Percentiles rank a stretch among this genome's conserved stretches.
phyloP scores from a whole-genome alignment of 2,888 invertebrate genomes.

The Aphelenchoides bicaudatus region DNA sequence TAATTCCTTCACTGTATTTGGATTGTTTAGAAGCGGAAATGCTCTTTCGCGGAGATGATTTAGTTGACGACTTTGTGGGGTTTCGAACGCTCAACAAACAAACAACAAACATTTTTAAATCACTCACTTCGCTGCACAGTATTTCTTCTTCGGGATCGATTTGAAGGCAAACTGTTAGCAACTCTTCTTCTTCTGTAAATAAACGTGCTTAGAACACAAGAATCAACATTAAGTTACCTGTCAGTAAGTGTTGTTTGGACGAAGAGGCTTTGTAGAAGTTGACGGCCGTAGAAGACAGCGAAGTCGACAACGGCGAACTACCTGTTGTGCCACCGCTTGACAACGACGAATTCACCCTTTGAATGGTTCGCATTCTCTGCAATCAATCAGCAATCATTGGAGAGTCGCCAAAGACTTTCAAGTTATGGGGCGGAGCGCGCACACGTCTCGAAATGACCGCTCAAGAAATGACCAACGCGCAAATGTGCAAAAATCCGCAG shows the following conservation, averaged over 20 bases:
- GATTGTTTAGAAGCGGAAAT: too few relatives aligned
- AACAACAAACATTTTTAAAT: too few relatives aligned
- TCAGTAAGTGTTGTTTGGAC: background rate
- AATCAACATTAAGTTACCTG: too few relatives aligned
- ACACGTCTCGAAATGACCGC: background rate
- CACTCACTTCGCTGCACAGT: background rate
- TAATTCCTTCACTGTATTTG: too few relatives aligned
- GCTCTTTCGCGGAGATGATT: too few relatives aligned
- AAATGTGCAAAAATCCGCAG: background rate
- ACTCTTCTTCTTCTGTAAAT: slow-evolving; percentile 3
- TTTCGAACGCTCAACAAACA: too few relatives aligned
- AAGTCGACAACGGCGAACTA: background rate
- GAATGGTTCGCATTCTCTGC: slow-evolving; percentile 11
- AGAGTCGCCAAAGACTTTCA: too few relatives aligned
- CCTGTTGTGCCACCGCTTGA: background rate
- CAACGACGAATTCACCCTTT: slow-evolving; percentile 5
- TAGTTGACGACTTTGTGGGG: too few relatives aligned
- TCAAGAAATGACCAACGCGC: background rate
- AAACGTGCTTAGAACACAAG: background rate
- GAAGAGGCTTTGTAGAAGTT: background rate
- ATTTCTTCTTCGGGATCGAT: slow-evolving; percentile 6
- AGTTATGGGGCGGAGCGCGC: too few relatives aligned
- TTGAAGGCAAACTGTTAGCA: background rate
- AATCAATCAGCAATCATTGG: too few relatives aligned
- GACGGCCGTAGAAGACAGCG: background rate